These are phyloP conservation scores for Cryptotermes secundus DNA, from an alignment of 1,140 invertebrate genomes.

Conservation along the genomic window DNA sequence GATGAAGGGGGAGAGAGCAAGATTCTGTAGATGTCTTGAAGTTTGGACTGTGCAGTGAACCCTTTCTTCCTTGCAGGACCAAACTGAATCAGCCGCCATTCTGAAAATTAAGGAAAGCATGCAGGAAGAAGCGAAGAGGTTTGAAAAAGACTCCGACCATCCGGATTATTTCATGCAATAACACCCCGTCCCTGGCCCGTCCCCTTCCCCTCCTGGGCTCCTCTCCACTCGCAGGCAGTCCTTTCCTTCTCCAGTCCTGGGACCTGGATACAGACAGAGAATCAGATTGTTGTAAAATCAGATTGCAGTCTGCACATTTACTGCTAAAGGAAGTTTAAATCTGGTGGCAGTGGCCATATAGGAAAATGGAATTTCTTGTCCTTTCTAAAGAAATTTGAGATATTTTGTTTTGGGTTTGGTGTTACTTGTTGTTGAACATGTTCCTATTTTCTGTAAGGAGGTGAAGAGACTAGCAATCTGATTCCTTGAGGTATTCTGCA, in stretches of 20 bases:
- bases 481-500: conserved; percentile 35
- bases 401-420: background rate
- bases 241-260: conserved; percentile 21
- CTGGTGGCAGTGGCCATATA: background rate
- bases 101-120: conserved; percentile 99
- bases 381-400: conserved; percentile 5
- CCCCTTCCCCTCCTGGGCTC: conserved; percentile 27
- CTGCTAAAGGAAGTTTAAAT: background rate
- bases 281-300: conserved; percentile 38
- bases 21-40: conserved; percentile 34
- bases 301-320: conserved; percentile 34
- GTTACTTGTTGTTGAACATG: conserved; percentile 21
- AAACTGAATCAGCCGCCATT: conserved; percentile 97
- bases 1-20: conserved; percentile 24
- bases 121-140: conserved; percentile 99
- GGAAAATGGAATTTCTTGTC: conserved; percentile 10
- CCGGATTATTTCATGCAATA: conserved; percentile 96
- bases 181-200: conserved; percentile 42
- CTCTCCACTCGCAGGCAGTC: conserved; percentile 21
- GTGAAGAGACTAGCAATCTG: conserved; percentile 36
- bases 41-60: conserved; percentile 39
- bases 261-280: conserved; percentile 28
- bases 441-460: conserved; percentile 25
- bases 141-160: conserved; percentile 97
- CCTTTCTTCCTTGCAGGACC: conserved; percentile 74